Evolutionary conservation across 2,888 invertebrate genomes (phyloP).

Genomic region (Tupiocoris notatus): DNA sequence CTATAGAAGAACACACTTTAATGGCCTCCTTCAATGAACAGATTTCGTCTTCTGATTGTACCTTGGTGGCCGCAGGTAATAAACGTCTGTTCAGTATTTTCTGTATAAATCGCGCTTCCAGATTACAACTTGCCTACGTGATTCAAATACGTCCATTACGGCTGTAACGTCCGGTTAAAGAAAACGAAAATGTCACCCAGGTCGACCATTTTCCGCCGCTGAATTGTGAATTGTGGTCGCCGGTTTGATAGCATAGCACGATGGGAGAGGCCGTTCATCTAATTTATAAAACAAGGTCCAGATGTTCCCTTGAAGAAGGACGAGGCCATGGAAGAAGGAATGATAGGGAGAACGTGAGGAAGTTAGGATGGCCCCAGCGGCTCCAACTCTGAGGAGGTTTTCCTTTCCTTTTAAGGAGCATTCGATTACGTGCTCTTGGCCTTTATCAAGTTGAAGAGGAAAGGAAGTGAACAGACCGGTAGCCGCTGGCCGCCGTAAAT

Average conservation of each 20-base stretch:
- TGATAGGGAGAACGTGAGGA: background rate
- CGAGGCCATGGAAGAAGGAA: background rate
- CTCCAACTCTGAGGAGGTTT: background rate
- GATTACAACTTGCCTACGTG: too few species aligned
- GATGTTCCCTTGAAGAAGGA: slow-evolving; percentile 13
- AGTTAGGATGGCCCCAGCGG: background rate
- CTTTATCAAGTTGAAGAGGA: background rate
- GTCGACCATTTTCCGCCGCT: background rate
- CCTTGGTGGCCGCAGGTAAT: too few species aligned
- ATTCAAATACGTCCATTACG: too few species aligned
- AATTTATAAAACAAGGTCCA: slow-evolving; percentile 28
- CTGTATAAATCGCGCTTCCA: too few species aligned
- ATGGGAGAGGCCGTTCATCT: slow-evolving; percentile 22
- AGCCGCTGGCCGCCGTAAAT: background rate
- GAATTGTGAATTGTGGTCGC: background rate
- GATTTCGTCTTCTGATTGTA: too few species aligned
- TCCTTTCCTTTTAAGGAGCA: slow-evolving; percentile 22
- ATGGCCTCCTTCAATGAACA: too few species aligned
- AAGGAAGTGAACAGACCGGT: background rate
- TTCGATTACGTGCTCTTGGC: slow-evolving; percentile 17
- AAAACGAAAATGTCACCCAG: background rate
- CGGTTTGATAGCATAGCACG: background rate
- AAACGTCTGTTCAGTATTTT: too few species aligned
- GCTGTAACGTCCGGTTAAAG: background rate
- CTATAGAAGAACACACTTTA: too few species aligned